Evolutionary conservation across 2,113 vertebrate genomes (phyloP).

Genomic region (Labeo rohita): DNA sequence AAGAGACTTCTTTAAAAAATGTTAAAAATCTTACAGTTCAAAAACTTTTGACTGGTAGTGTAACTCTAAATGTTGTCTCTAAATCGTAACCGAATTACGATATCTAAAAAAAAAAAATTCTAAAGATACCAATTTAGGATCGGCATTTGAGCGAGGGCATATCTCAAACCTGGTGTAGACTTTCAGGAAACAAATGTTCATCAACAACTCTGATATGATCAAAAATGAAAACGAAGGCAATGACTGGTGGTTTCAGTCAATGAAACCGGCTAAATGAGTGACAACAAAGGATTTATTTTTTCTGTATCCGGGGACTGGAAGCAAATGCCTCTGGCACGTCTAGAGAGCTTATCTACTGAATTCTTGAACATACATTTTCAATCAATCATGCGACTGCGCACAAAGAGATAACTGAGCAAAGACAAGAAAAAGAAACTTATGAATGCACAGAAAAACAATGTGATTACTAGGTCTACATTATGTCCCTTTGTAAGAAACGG

Average conservation of each 20-base stretch:
- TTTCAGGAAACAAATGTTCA: neutral
- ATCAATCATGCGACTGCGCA: constrained; percentile 59
- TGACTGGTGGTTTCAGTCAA: neutral
- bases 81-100: neutral
- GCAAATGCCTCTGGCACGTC: constrained; percentile 59
- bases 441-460: constrained; percentile 29
- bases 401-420: constrained; percentile 39
- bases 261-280: constrained; percentile 44
- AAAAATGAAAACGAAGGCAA: constrained; percentile 17
- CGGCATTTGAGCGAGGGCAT: neutral
- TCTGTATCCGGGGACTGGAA: constrained; percentile 46
- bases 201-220: constrained; percentile 6
- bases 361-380: constrained; percentile 61
- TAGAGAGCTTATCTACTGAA: constrained; percentile 71
- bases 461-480: constrained; percentile 33
- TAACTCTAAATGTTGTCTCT: neutral
- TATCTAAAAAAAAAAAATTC: neutral
- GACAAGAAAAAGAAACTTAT: neutral
- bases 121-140: neutral
- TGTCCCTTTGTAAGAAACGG: neutral
- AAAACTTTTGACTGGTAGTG: too few species aligned
- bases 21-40: too few species aligned
- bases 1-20: too few species aligned
- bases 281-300: constrained; percentile 65
- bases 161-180: neutral